Evolutionary conservation across 2,888 invertebrate genomes (phyloP).

Genomic region (Rhagonycha lutea): DNA sequence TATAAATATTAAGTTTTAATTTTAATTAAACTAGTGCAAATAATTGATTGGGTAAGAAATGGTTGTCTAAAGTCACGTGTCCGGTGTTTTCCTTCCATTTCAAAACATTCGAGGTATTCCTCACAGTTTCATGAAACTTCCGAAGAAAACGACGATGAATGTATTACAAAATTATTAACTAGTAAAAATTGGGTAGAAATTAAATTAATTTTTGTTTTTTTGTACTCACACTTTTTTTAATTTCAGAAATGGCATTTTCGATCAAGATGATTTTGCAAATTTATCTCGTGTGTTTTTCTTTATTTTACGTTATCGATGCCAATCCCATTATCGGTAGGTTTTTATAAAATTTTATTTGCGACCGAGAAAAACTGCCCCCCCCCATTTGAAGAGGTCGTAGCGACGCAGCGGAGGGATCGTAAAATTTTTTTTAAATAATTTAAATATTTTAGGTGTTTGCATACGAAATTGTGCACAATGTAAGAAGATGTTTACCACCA

Average conservation of each 20-base stretch:
- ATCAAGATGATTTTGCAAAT: not conserved
- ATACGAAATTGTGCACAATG: constrained; percentile 88
- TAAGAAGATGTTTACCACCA: constrained; percentile 84
- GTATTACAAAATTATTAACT: no score
- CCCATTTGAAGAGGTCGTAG: no score
- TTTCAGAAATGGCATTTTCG: not conserved
- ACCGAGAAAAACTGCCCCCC: not conserved
- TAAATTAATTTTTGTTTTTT: not conserved
- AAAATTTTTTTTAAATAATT: not conserved
- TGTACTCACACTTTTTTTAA: not conserved
- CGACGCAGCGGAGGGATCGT: no score
- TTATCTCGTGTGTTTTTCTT: not conserved
- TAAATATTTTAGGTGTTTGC: constrained; percentile 63
- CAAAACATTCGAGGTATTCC: constrained; percentile 6
- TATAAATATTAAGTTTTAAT: constrained; percentile 3
- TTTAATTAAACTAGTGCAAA: constrained; percentile 25
- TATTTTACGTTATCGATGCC: not conserved
- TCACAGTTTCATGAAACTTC: not conserved
- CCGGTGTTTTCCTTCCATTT: constrained; percentile 22
- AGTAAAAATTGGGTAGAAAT: not conserved
- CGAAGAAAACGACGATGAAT: not conserved
- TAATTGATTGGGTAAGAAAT: constrained; percentile 12
- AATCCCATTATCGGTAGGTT: not conserved
- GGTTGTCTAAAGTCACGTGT: constrained; percentile 19
- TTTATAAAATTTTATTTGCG: not conserved